Percentiles rank a stretch among this genome's conserved stretches.
Evolutionary conservation across 1,140 invertebrate genomes (phyloP).

Genomic region (Euwallacea fornicatus): DNA sequence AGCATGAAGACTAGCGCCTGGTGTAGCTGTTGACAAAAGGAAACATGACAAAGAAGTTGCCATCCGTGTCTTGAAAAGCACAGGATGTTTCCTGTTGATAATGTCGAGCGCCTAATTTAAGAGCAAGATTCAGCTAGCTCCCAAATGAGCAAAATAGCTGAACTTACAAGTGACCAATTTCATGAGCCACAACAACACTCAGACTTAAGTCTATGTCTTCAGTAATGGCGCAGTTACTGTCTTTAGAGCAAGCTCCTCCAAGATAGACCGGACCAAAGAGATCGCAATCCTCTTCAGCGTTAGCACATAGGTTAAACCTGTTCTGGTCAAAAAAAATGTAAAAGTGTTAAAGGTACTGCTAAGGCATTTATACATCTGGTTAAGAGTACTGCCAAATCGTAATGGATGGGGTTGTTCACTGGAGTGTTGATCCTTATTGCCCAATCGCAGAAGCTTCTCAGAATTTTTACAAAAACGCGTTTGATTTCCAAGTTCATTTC

Average conservation of each 20-base stretch:
- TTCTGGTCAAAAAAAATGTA: conserved; percentile 34
- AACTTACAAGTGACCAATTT: conserved; percentile 72
- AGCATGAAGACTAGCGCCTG: conserved; percentile 68
- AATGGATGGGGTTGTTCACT: conserved; percentile 69
- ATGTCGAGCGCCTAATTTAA: conserved; percentile 66
- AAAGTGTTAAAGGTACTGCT: neutral
- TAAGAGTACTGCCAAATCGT: conserved; percentile 72
- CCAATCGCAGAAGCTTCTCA: conserved; percentile 71
- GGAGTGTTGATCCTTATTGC: conserved; percentile 67
- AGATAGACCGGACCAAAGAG: conserved; percentile 69
- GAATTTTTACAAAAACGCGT: conserved; percentile 62
- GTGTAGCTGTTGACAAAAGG: conserved; percentile 64
- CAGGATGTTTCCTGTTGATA: conserved; percentile 55
- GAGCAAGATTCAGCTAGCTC: conserved; percentile 18
- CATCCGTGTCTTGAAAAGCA: conserved; percentile 50
- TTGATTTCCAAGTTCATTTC: conserved; percentile 60
- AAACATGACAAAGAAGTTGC: conserved; percentile 64
- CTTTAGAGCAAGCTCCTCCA: conserved; percentile 64
- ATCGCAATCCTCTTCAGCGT: conserved; percentile 61
- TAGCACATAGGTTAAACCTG: conserved; percentile 50
- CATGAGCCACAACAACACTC: conserved; percentile 70
- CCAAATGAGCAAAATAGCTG: neutral
- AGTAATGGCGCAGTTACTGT: conserved; percentile 66
- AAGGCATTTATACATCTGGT: conserved; percentile 61
- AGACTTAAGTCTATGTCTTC: conserved; percentile 68